A percentile compares a stretch with the other conserved stretches of the same genome.
Evolutionary conservation across 2,113 vertebrate genomes (phyloP).

Genomic region (Pelvicachromis taeniatus): DNA sequence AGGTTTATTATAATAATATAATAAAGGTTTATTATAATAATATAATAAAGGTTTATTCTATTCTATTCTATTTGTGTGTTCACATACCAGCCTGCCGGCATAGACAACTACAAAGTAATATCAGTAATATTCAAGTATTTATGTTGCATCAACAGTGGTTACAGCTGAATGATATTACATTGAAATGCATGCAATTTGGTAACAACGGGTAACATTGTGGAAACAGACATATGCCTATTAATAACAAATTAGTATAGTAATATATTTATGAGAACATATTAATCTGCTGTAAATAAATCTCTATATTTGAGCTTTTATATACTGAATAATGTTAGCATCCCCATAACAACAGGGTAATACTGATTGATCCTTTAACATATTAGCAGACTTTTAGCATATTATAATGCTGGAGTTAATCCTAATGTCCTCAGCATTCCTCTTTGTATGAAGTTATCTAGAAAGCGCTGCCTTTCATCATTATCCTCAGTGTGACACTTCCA

Average conservation of each 20-base stretch:
- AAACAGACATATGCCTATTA: neutral
- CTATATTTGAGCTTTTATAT: neutral
- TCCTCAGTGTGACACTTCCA: no score
- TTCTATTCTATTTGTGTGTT: neutral
- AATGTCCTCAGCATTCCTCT: neutral
- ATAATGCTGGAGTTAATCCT: neutral
- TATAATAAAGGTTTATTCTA: no score
- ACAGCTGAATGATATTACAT: neutral
- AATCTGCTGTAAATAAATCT: neutral
- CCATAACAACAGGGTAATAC: fast-evolving
- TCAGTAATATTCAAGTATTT: fast-evolving
- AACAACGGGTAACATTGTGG: neutral
- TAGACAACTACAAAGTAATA: neutral
- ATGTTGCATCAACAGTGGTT: neutral
- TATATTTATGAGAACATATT: neutral
- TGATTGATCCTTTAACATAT: fast-evolving
- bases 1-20: no score
- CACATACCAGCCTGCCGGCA: neutral
- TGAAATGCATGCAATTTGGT: neutral
- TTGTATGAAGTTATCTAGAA: neutral
- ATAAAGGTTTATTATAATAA: no score
- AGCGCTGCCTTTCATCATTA: no score
- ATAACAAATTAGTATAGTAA: neutral
- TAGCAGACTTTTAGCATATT: neutral
- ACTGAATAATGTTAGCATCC: fast-evolving